Conservation (phyloP, 2,113 vertebrate genomes). For the Anoplopoma fimbria region DNA sequence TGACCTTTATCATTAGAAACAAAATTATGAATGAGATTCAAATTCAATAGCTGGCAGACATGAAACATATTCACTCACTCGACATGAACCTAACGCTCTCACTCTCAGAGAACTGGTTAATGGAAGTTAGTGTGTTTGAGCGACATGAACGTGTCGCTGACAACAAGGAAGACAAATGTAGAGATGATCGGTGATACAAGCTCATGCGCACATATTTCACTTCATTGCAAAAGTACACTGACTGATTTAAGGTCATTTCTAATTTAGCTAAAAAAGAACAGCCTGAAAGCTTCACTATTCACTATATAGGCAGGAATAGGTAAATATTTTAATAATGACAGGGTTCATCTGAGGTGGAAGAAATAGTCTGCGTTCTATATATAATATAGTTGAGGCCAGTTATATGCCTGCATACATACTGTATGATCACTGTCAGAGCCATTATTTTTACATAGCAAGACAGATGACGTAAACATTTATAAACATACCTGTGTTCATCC, state of each 20-base stretch:
- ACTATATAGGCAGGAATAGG: background rate
- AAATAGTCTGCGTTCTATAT: background rate
- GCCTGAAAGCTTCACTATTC: background rate
- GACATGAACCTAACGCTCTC: constrained; percentile 51
- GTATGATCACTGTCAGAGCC: constrained; percentile 5
- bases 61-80: constrained; percentile 62
- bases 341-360: background rate
- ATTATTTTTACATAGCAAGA: background rate
- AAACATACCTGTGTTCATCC: too few relatives aligned
- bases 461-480: background rate
- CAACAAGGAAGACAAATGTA: constrained; percentile 50
- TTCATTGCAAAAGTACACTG: constrained; percentile 18
- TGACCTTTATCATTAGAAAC: constrained; percentile 83
- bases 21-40: constrained; percentile 81
- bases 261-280: constrained; percentile 10
- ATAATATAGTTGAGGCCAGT: background rate
- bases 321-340: background rate
- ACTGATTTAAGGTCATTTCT: constrained; percentile 10
- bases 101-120: constrained; percentile 60
- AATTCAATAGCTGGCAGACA: constrained; percentile 78
- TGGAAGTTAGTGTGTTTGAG: constrained; percentile 55
- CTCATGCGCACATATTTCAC: constrained; percentile 14
- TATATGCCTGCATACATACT: background rate
- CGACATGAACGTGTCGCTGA: constrained; percentile 39
- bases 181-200: constrained; percentile 41